Percentiles rank a stretch among this genome's conserved stretches.
Conservation (phyloP, 2,797 vertebrate genomes). For the Centropyge bicolor region DNA sequence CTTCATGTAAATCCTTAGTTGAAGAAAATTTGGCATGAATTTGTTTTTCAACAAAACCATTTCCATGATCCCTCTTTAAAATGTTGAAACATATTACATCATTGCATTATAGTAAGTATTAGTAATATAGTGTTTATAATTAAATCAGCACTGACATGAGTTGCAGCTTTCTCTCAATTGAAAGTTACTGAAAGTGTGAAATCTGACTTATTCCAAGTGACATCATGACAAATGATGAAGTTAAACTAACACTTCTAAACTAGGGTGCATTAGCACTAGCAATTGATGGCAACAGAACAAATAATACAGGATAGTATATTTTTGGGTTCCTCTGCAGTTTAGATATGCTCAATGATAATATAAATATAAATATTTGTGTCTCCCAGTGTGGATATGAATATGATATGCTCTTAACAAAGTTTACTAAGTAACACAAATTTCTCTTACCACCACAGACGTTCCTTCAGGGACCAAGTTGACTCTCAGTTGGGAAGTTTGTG, state of each 20-base stretch:
- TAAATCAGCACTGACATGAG: neutral
- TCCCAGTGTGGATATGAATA: neutral
- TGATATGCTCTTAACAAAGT: neutral
- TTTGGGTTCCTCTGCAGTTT: neutral
- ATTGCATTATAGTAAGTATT: neutral
- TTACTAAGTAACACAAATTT: neutral
- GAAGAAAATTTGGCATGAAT: neutral
- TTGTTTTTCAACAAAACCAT: neutral
- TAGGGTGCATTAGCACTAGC: neutral
- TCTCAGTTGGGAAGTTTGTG: slow-evolving; percentile 22
- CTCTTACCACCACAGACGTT: slow-evolving; percentile 59
- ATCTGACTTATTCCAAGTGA: neutral
- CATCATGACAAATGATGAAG: neutral
- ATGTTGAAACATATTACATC: neutral
- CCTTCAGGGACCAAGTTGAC: slow-evolving; percentile 11
- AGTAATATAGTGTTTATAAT: neutral
- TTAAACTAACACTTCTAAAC: neutral
- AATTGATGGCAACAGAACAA: neutral
- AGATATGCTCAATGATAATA: neutral
- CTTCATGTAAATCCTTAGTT: neutral
- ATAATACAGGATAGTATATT: too few species aligned
- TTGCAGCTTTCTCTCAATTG: neutral
- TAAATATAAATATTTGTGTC: neutral
- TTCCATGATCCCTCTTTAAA: neutral
- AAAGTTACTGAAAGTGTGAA: neutral